Conservation (phyloP, 2,113 vertebrate genomes). For the Diglossa brunneiventris region DNA sequence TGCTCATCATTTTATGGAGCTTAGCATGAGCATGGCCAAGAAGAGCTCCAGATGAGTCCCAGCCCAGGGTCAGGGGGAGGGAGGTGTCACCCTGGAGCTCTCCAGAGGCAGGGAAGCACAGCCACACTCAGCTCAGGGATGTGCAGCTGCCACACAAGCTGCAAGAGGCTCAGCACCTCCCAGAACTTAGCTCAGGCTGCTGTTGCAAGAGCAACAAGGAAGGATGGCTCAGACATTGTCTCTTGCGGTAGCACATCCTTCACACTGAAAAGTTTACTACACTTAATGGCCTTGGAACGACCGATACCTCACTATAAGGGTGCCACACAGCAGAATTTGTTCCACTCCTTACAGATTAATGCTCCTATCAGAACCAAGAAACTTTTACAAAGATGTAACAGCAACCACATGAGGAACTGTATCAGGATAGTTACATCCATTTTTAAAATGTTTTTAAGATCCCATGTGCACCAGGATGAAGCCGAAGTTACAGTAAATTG, state of each 20-base stretch:
- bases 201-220: neutral
- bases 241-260: neutral
- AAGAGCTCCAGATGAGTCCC: conserved; percentile 9
- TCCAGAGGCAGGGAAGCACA: neutral
- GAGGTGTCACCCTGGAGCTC: neutral
- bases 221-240: neutral
- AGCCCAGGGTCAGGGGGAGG: neutral
- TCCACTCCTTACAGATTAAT: neutral
- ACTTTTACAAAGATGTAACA: neutral
- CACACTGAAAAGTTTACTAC: neutral
- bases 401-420: neutral
- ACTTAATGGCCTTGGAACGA: neutral
- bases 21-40: conserved; percentile 10
- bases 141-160: neutral
- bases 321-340: neutral
- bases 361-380: neutral
- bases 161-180: neutral
- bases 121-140: neutral
- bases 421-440: neutral
- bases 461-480: neutral
- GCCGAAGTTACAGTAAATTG: neutral
- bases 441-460: neutral
- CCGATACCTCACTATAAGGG: neutral
- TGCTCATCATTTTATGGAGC: neutral
- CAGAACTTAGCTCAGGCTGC: neutral